Percentiles rank a stretch among this genome's conserved stretches.
phyloP scores from a whole-genome alignment of 2,113 vertebrate species.

The Sinosuthora webbiana region DNA sequence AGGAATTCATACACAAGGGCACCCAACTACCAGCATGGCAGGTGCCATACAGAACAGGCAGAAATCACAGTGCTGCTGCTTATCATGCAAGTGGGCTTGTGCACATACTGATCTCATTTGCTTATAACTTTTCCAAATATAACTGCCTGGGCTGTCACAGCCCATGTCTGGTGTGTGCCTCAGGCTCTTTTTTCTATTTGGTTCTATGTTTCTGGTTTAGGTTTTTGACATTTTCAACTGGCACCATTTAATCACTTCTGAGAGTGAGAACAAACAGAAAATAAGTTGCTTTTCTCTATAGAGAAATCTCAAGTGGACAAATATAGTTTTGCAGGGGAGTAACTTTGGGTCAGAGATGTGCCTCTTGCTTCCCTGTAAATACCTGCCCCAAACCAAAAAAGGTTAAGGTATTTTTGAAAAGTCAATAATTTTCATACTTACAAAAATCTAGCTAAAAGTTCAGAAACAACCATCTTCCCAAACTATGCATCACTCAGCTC shows the following conservation, averaged over 20 bases:
- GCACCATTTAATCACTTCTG: background rate
- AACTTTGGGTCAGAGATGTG: background rate
- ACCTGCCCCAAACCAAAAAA: background rate
- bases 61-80: background rate
- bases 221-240: slow-evolving; percentile 31
- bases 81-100: background rate
- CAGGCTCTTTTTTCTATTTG: background rate
- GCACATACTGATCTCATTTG: background rate
- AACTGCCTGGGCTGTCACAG: background rate
- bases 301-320: background rate
- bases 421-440: background rate
- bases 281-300: background rate
- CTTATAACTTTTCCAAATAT: background rate
- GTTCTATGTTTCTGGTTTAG: background rate
- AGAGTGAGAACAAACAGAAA: background rate
- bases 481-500: background rate
- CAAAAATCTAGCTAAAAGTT: background rate
- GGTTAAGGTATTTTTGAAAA: background rate
- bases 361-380: background rate
- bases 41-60: background rate
- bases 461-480: background rate
- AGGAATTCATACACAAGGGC: background rate
- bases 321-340: background rate
- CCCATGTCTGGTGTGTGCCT: slow-evolving; percentile 10
- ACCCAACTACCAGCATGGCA: accelerated